Conservation (phyloP, 1,140 invertebrate genomes). For the Zeugodacus cucurbitae region DNA sequence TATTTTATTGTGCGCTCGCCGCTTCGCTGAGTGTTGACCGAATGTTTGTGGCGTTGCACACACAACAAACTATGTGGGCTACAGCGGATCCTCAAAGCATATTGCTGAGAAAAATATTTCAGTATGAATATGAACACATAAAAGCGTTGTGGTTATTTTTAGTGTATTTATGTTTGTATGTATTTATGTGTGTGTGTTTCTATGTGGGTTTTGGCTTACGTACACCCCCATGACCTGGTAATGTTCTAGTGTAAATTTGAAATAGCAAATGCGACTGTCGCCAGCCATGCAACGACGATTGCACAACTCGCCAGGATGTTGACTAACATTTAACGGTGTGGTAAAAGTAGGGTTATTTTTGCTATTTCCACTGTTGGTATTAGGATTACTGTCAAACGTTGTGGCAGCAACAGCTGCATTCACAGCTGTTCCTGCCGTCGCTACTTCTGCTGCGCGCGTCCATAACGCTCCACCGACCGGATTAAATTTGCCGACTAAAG, state of each 20-base stretch:
- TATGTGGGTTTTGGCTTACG: conserved; percentile 42
- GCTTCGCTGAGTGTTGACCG: not conserved
- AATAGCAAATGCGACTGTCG: conserved; percentile 64
- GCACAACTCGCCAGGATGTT: conserved; percentile 45
- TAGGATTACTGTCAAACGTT: conserved; percentile 29
- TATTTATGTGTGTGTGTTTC: not conserved
- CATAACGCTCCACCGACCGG: conserved; percentile 45
- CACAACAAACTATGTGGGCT: not conserved
- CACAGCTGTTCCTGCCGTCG: not conserved
- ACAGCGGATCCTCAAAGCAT: not conserved
- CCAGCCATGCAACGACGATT: conserved; percentile 45
- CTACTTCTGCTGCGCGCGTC: conserved; percentile 36
- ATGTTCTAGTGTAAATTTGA: conserved; percentile 67
- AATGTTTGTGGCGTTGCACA: not conserved
- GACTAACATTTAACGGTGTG: conserved; percentile 39
- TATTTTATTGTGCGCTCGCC: conserved; percentile 34
- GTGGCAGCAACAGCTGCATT: conserved; percentile 36
- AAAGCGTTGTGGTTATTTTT: not conserved
- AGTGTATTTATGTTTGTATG: not conserved
- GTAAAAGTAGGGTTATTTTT: conserved; percentile 21
- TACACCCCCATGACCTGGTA: conserved; percentile 66
- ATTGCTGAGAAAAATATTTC: not conserved
- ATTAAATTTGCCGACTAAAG: conserved; percentile 43
- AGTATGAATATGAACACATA: not conserved
- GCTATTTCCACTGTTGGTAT: not conserved